A percentile compares a stretch with the other conserved stretches of the same genome.
Evolutionary conservation across 2,113 vertebrate genomes (phyloP).

Genomic region (Oreochromis aureus): DNA sequence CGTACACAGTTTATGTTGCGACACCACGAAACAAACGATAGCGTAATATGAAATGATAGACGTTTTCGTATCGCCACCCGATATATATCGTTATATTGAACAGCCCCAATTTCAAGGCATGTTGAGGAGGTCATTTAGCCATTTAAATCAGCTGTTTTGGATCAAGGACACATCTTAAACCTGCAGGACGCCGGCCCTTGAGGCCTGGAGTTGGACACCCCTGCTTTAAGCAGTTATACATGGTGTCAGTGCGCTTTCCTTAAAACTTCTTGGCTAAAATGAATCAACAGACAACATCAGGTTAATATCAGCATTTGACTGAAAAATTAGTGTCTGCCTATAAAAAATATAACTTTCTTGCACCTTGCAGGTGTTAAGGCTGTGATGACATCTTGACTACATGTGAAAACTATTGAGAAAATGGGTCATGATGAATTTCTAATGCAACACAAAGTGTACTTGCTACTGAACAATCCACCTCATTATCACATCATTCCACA

Average conservation of each 20-base stretch:
- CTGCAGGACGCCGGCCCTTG: background rate
- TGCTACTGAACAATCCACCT: background rate
- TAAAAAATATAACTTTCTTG: background rate
- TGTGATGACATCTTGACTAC: background rate
- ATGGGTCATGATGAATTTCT: background rate
- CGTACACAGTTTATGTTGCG: rapidly evolving
- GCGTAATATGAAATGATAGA: background rate
- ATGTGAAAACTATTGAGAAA: background rate
- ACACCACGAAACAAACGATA: background rate
- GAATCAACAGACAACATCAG: background rate
- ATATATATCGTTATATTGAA: background rate
- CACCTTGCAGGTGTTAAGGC: background rate
- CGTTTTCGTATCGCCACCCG: background rate
- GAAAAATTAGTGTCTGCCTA: background rate
- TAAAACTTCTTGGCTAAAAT: background rate
- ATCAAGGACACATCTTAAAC: background rate
- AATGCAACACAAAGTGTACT: background rate
- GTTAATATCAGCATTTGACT: background rate
- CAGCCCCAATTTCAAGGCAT: too few species aligned
- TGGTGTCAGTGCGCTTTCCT: background rate
- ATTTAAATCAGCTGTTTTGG: background rate
- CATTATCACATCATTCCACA: background rate
- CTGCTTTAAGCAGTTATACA: background rate
- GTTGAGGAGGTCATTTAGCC: background rate
- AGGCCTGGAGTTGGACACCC: background rate